Evolutionary conservation across 2,113 vertebrate species (phyloP), one percentile per base, ranked within the genome.

Genomic region (Varanus salvator): DNA sequence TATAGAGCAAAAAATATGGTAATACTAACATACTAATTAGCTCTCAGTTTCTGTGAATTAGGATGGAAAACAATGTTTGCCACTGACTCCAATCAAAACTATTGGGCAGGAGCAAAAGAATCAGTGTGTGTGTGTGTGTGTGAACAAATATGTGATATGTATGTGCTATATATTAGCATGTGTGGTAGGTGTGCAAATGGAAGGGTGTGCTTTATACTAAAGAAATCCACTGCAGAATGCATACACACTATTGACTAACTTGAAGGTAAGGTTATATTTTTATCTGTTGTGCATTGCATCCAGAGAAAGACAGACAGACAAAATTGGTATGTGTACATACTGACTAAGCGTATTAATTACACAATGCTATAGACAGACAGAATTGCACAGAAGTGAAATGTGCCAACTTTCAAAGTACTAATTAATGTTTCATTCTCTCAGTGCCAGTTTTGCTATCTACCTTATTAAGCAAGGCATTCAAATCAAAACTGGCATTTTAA

Each of bases 401-500:
- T 85, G 83, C 64, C 83, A 85, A 29, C 66, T 57, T 78, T 38
- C 71, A 64, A 80, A 80, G 83, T 68, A 78, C 88, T 85, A 90
- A 90, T 90, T 85, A 0, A 31, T 86, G 86, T 69, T 21, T 89
- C 90, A 11, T 85, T 93, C 68, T 92, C 57, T 87, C 90, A 85
- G 85, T 38, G 27, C 85, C 11, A 68, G 91, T 88, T 54, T 90
- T 69, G 60, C 92, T 92, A 60, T 88, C 23, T 89, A 50, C 87
- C 91, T 92, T 82, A 34, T 88, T 92, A 93, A 68, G 91, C 90
- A 93, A 90, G 85, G 12, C 72, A 80, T 23, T 91, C 84, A 38
- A 83, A 72, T 84, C 64, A 94, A 93, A 92, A 90, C 78, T 89
- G 91, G 5, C 68, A 90, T 81, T 81, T 88, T 96, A 93, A 94